A percentile compares a stretch with the other conserved stretches of the same genome.
These are phyloP conservation scores for Coregonus sp. DNA, from an alignment of 2,797 vertebrate species.

Conservation along the genomic window DNA sequence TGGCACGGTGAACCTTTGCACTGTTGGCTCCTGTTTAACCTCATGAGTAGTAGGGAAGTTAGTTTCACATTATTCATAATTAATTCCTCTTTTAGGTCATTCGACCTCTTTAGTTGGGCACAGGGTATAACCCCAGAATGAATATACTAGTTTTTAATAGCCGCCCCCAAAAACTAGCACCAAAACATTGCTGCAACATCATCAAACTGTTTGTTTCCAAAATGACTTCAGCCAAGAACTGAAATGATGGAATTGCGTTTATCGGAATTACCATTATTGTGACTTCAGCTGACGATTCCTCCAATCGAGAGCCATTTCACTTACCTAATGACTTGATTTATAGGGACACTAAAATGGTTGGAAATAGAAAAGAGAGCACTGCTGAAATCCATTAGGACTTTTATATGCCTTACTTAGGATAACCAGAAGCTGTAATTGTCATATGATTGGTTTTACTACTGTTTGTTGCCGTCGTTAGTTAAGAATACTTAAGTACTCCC, in stretches of 20 bases:
- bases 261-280: slow-evolving; percentile 17
- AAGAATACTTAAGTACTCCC: slow-evolving; percentile 51
- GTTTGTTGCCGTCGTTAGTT: slow-evolving; percentile 63
- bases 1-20: slow-evolving; percentile 64
- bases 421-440: slow-evolving; percentile 68
- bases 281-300: slow-evolving; percentile 28
- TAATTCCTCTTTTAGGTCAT: background rate
- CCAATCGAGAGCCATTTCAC: slow-evolving; percentile 58
- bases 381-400: slow-evolving; percentile 51
- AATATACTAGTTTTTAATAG: background rate
- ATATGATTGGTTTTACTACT: slow-evolving; percentile 71
- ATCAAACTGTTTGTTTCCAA: slow-evolving; percentile 9
- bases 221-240: slow-evolving; percentile 32
- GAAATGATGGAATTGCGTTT: background rate
- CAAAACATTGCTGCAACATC: background rate
- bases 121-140: background rate
- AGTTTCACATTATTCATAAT: slow-evolving; percentile 29
- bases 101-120: background rate
- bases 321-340: slow-evolving; percentile 60
- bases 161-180: background rate
- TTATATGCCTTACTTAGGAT: slow-evolving; percentile 61
- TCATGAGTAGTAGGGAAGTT: slow-evolving; percentile 20
- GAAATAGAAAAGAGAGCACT: slow-evolving; percentile 47
- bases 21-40: slow-evolving; percentile 55
- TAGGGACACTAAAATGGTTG: slow-evolving; percentile 56